phyloP scores from a whole-genome alignment of 2,113 vertebrate genomes.

The Tyrannus savana region DNA sequence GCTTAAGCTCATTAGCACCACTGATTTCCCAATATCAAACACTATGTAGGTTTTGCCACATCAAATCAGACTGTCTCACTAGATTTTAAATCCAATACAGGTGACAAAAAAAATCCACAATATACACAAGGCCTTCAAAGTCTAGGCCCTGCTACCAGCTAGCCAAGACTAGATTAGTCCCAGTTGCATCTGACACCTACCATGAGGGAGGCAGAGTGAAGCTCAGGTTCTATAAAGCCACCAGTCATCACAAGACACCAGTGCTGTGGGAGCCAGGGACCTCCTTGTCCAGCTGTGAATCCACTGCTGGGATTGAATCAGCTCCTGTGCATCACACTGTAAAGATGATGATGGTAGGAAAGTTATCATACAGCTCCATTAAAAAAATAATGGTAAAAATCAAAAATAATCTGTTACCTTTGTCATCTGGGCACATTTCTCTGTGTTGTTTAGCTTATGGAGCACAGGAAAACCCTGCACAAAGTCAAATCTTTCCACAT shows the following conservation, averaged over 20 bases:
- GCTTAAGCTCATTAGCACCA: background rate
- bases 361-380: background rate
- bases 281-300: background rate
- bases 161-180: background rate
- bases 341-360: background rate
- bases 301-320: background rate
- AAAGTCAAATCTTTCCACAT: background rate
- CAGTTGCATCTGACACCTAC: background rate
- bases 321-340: background rate
- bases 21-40: background rate
- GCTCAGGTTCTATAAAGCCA: background rate
- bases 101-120: background rate
- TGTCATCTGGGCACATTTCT: background rate
- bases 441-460: background rate
- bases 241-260: background rate
- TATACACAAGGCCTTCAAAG: background rate
- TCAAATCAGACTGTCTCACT: background rate
- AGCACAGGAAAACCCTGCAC: background rate
- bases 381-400: background rate
- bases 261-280: background rate
- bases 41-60: background rate
- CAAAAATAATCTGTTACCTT: background rate
- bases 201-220: background rate
- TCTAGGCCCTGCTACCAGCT: background rate
- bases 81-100: background rate